A percentile compares a stretch with the other conserved stretches of the same genome.
Evolutionary conservation across 2,113 vertebrate genomes (phyloP).

Genomic region (Anolis carolinensis): DNA sequence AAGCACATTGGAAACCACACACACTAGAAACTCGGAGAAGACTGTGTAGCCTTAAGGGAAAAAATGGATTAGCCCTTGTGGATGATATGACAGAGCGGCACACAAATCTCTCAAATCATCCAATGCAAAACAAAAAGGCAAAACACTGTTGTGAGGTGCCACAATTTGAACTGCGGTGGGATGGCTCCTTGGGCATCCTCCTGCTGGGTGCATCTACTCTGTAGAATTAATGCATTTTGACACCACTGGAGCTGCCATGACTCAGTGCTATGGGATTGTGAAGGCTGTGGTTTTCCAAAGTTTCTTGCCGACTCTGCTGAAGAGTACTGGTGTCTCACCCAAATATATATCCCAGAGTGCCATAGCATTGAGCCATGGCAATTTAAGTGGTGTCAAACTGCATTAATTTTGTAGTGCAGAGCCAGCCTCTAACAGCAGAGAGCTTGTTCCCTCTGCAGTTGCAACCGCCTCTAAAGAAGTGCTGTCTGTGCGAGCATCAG

Average conservation of each 20-base stretch:
- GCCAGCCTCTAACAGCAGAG: background rate
- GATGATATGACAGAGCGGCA: conserved; percentile 57
- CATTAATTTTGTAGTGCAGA: too few species aligned
- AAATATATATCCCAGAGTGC: too few species aligned
- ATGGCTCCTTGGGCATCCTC: too few species aligned
- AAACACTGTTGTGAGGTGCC: background rate
- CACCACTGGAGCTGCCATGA: too few species aligned
- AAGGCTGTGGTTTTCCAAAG: too few species aligned
- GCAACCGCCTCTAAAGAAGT: background rate
- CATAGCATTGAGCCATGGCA: too few species aligned
- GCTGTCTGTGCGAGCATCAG: background rate
- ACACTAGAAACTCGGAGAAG: conserved; percentile 58
- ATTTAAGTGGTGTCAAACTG: too few species aligned
- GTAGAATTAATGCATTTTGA: too few species aligned
- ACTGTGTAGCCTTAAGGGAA: conserved; percentile 66
- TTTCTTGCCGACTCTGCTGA: too few species aligned
- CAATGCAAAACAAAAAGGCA: conserved; percentile 27
- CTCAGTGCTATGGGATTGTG: too few species aligned
- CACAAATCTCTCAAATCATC: conserved; percentile 58
- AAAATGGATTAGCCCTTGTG: conserved; percentile 70
- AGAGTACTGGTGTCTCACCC: too few species aligned
- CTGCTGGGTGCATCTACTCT: too few species aligned
- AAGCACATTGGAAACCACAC: conserved; percentile 71
- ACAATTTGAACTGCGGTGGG: background rate
- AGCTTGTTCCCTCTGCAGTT: background rate